Percentiles rank a stretch among this genome's conserved stretches.
Conservation (phyloP, 2,888 invertebrate species). For the Nephrotoma flavescens region DNA sequence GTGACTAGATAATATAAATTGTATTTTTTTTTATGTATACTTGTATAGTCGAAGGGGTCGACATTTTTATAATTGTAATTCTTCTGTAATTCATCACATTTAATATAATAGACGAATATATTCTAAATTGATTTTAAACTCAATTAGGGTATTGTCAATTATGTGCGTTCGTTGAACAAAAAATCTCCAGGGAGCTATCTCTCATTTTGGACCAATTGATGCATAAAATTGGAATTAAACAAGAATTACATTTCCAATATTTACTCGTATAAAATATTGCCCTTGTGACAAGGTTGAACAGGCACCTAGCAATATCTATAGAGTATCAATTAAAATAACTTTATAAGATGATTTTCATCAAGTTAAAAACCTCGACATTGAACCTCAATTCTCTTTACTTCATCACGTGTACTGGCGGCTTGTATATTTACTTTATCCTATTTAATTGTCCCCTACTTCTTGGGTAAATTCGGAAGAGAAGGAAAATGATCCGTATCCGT, state of each 20-base stretch:
- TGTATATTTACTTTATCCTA: not conserved
- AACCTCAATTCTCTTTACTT: not conserved
- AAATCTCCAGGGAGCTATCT: not conserved
- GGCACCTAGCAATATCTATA: not conserved
- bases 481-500: not conserved
- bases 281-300: not conserved
- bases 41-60: not conserved
- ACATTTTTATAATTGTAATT: not conserved
- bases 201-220: not conserved
- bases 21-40: not conserved
- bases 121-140: conserved; percentile 32
- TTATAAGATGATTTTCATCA: not conserved
- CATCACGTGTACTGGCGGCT: not conserved
- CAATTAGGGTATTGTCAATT: conserved; percentile 22
- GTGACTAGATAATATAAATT: not conserved
- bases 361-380: not conserved
- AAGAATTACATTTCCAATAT: not conserved
- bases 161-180: not conserved
- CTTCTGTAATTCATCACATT: not conserved
- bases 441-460: not conserved
- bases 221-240: not conserved
- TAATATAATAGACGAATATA: not conserved
- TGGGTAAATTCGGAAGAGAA: not conserved
- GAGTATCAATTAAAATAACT: not conserved
- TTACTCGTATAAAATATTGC: not conserved